Conservation (phyloP, 2,888 invertebrate genomes). For the Andrena chrysosceles region DNA sequence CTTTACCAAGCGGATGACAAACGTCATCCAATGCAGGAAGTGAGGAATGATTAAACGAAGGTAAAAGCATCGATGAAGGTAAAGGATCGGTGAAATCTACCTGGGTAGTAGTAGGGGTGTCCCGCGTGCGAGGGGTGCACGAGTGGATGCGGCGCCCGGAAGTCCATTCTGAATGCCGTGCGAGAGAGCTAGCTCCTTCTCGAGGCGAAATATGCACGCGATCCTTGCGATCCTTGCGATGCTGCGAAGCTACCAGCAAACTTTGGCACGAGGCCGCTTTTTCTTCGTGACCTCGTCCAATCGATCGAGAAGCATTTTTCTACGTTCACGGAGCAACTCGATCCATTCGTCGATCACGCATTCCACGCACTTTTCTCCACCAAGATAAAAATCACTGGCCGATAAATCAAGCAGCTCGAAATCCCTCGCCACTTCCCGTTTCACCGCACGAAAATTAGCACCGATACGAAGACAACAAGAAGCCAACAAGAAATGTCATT, state of each 20-base stretch:
- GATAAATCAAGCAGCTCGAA: conserved; percentile 11
- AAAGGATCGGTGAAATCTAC: conserved; percentile 55
- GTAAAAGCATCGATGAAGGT: not conserved
- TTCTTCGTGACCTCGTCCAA: conserved; percentile 47
- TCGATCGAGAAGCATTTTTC: conserved; percentile 65
- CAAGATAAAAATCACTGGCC: conserved; percentile 42
- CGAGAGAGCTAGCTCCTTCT: conserved; percentile 26
- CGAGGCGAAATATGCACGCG: conserved; percentile 30
- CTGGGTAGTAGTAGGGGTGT: conserved; percentile 81
- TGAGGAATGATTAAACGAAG: too few species aligned
- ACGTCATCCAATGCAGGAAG: too few species aligned
- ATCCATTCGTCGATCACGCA: conserved; percentile 37
- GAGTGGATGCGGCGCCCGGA: conserved; percentile 83
- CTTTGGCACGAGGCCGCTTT: conserved; percentile 58
- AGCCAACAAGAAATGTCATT: conserved; percentile 38
- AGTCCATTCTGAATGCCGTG: conserved; percentile 78
- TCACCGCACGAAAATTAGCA: conserved; percentile 10
- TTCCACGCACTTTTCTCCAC: conserved; percentile 6
- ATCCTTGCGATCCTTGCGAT: conserved; percentile 10
- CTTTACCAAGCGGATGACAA: not conserved
- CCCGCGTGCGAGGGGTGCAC: conserved; percentile 82
- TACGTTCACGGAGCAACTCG: conserved; percentile 13
- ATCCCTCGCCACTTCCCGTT: not conserved
- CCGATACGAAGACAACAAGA: conserved; percentile 3
- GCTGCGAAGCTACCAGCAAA: conserved; percentile 50